These are phyloP conservation scores for Cecropterus lyciades DNA, from an alignment of 1,140 invertebrate genomes.

Conservation along the genomic window DNA sequence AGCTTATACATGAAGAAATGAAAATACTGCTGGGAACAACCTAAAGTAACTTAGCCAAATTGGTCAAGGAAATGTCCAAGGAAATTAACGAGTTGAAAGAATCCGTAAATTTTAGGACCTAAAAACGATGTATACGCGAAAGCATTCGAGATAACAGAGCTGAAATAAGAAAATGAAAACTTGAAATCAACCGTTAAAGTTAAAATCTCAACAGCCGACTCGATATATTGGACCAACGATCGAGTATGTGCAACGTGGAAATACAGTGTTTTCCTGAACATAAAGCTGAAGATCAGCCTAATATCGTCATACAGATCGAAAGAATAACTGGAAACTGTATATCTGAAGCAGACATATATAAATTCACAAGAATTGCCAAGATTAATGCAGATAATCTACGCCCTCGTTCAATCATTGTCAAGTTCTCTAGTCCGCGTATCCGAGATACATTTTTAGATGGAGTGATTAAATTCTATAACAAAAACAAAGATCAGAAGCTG, in stretches of 20 bases:
- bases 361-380: conserved; percentile 31
- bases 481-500: conserved; percentile 28
- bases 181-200: neutral
- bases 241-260: conserved; percentile 29
- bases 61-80: too few relatives aligned
- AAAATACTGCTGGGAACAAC: too few relatives aligned
- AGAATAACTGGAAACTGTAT: conserved; percentile 17
- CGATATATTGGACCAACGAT: neutral
- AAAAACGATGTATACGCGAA: too few relatives aligned
- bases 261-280: conserved; percentile 37
- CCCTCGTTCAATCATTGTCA: conserved; percentile 28
- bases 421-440: conserved; percentile 31
- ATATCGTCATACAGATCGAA: conserved; percentile 11
- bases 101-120: too few relatives aligned
- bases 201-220: neutral
- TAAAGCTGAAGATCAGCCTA: conserved; percentile 31
- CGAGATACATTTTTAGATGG: conserved; percentile 29
- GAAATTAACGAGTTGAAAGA: too few relatives aligned
- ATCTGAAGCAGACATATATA: conserved; percentile 24
- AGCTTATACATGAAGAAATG: too few relatives aligned
- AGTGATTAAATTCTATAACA: conserved; percentile 28
- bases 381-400: conserved; percentile 10
- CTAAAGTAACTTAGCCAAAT: too few relatives aligned
- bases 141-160: conserved; percentile 13
- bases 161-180: conserved; percentile 18